These are phyloP conservation scores for Triplophysa bombifrons DNA, from an alignment of 2,797 vertebrate species.

Conservation along the genomic window DNA sequence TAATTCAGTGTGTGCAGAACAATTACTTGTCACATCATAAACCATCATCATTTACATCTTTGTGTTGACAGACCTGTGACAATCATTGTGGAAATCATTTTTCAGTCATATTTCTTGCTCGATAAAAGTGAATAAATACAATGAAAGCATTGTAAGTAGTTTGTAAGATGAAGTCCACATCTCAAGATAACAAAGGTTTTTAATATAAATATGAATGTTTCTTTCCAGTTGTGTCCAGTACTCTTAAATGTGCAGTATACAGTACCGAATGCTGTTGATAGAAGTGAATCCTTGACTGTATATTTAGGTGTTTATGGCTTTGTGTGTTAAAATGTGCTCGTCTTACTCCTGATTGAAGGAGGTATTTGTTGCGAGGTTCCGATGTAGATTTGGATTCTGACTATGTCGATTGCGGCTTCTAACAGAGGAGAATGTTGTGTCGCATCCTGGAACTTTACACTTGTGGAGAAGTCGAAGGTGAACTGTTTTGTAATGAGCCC, in stretches of 20 bases:
- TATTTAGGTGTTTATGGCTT: conserved; percentile 17
- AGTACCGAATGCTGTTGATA: background rate
- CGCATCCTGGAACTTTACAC: conserved; percentile 93
- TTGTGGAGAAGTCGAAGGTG: conserved; percentile 94
- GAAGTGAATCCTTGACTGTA: background rate
- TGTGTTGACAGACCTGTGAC: background rate
- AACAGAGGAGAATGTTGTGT: conserved; percentile 93
- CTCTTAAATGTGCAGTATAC: conserved; percentile 25
- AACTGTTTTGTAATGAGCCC: conserved; percentile 97
- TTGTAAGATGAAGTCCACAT: conserved; percentile 17
- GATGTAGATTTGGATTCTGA: conserved; percentile 98
- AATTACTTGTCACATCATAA: background rate
- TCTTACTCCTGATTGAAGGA: conserved; percentile 63
- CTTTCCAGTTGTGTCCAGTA: conserved; percentile 20
- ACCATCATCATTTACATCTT: background rate
- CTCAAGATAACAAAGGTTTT: conserved; percentile 29
- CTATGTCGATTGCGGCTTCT: conserved; percentile 95
- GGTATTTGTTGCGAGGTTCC: conserved; percentile 77
- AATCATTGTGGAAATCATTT: background rate
- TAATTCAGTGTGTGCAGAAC: background rate
- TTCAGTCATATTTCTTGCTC: background rate
- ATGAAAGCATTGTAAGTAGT: background rate
- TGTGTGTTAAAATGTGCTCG: background rate
- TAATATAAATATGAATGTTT: conserved; percentile 29
- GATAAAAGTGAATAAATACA: conserved; percentile 33